These are phyloP conservation scores for Symphodus melops DNA, from an alignment of 2,113 vertebrate genomes.

Conservation along the genomic window DNA sequence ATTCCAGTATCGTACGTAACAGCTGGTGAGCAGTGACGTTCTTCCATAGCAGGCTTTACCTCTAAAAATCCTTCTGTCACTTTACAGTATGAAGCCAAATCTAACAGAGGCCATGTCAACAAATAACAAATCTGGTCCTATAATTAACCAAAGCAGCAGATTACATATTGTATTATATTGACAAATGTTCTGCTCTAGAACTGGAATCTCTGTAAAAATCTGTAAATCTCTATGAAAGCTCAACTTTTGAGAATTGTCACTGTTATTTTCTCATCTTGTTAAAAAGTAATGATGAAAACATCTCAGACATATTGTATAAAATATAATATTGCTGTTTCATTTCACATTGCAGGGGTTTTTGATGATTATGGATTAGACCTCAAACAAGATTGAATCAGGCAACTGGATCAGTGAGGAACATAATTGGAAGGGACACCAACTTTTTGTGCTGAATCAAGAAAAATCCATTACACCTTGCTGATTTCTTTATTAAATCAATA, in stretches of 20 bases:
- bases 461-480: constrained; percentile 26
- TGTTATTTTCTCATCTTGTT: constrained; percentile 22
- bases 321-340: background rate
- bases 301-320: background rate
- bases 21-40: background rate
- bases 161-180: background rate
- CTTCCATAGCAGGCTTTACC: no score
- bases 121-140: constrained; percentile 6
- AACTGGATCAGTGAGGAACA: constrained; percentile 1
- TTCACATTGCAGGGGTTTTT: background rate
- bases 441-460: constrained; percentile 38
- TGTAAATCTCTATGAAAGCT: background rate
- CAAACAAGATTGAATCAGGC: constrained; percentile 1
- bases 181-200: background rate
- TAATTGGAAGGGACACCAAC: constrained; percentile 3
- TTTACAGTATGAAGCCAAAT: constrained; percentile 5
- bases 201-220: background rate
- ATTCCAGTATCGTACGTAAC: background rate
- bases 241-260: background rate
- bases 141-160: background rate
- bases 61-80: constrained; percentile 7
- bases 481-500: constrained; percentile 46
- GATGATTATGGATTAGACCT: constrained; percentile 45
- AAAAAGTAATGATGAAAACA: constrained; percentile 35
- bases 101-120: background rate